Evolutionary conservation across 2,797 vertebrate species (phyloP), one percentile per base, ranked within the genome.

Genomic region (Mus spretus): DNA sequence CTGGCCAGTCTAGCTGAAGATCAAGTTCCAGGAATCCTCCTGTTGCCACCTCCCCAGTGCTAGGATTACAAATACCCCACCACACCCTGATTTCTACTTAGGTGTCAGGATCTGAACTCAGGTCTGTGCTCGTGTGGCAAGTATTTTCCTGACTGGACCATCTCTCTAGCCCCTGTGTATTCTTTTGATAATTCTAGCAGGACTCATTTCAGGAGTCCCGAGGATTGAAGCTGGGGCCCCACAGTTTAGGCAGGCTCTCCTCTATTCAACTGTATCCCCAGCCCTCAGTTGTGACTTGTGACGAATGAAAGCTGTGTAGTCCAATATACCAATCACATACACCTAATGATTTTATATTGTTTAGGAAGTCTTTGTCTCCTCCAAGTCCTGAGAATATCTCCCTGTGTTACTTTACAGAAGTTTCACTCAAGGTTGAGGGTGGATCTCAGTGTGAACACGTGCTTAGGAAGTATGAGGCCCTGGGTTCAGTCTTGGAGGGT

Each of bases 121-220:
- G 84, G 65, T 37, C 12, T 34, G 4, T 70, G 63, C 15, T 44
- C 50, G 44, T 67, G 44, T 53, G 47, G 6, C 20, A 31, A 44
- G 10, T 12, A 31, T 47, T 86, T 47, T 53, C 24, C 47, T 26
- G 28, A 85, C 31, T n/a, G 44, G 65, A 10, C 44, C 6, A 10
- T 53, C 44, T 53, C 47, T 70, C 47, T 14, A 70, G 84, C 7
- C 34, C 20, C 40, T 44, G 31, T 83, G 78, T 84, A 44, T 94
- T 90, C 34, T 26, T 89, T 85, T 90, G 75, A 80, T 89, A 67
- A 50, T 92, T 94, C 67, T 92, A 59, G 61, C 55, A 67, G 10
- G 61, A 65, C 19, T 75, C 37, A 40, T 75, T 75, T 40, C 72
- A 75, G 37, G 37, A 24, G 20, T 75, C 22, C 40, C 10, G 14